Percentiles rank a stretch among this genome's conserved stretches.
phyloP scores from a whole-genome alignment of 1,140 invertebrate species.

The Prorops nasuta region DNA sequence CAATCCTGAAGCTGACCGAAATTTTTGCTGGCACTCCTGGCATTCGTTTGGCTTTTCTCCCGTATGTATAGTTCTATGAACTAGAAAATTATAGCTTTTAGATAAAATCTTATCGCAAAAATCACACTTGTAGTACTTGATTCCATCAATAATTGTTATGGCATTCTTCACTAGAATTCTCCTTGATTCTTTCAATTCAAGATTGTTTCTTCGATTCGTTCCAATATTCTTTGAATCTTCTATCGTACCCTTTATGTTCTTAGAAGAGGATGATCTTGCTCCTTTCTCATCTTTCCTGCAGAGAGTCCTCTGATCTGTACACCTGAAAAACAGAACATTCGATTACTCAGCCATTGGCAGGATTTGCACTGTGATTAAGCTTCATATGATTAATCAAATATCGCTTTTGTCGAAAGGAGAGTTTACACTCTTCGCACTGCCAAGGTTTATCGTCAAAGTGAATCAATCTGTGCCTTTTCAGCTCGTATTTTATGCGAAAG shows the following conservation, averaged over 20 bases:
- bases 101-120: slow-evolving; percentile 49
- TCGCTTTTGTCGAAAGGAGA: slow-evolving; percentile 53
- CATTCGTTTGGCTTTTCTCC: slow-evolving; percentile 19
- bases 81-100: slow-evolving; percentile 49
- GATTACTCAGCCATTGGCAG: slow-evolving; percentile 12
- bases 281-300: slow-evolving; percentile 7
- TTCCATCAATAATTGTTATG: slow-evolving; percentile 33
- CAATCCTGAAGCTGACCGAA: slow-evolving; percentile 23
- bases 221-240: not conserved
- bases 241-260: not conserved
- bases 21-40: slow-evolving; percentile 27
- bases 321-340: slow-evolving; percentile 39
- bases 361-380: slow-evolving; percentile 40
- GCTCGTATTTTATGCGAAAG: slow-evolving; percentile 62
- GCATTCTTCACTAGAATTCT: slow-evolving; percentile 27
- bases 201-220: not conserved
- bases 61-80: slow-evolving; percentile 42
- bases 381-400: slow-evolving; percentile 55
- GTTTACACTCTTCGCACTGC: slow-evolving; percentile 46
- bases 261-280: no score
- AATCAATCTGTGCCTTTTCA: slow-evolving; percentile 59
- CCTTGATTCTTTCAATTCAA: no score
- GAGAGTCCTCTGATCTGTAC: slow-evolving; percentile 3
- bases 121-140: slow-evolving; percentile 43
- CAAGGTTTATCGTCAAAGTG: slow-evolving; percentile 59